Conservation (phyloP, 53 echinoderm and acorn worm genomes). For the Antedon mediterranea region DNA sequence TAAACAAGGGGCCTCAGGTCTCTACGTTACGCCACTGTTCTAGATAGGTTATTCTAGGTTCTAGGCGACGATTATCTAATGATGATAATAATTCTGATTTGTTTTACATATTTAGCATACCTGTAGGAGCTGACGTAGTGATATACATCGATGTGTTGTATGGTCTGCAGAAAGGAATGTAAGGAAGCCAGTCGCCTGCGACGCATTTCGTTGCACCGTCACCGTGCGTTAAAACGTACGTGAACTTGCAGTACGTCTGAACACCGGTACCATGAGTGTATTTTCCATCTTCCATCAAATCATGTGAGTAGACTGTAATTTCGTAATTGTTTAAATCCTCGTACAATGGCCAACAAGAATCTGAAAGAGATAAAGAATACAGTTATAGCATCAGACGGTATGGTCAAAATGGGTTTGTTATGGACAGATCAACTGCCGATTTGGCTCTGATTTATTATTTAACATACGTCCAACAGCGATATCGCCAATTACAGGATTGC, state of each 20-base stretch:
- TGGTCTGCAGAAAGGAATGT: constrained; percentile 59
- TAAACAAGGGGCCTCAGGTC: too few species aligned
- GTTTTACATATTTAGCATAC: constrained; percentile 8
- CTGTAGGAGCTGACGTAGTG: constrained; percentile 26
- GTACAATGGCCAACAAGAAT: constrained; percentile 39
- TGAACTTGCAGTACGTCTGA: constrained; percentile 46
- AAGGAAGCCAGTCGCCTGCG: constrained; percentile 68
- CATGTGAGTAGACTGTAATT: constrained; percentile 43
- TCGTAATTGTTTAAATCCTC: constrained; percentile 53
- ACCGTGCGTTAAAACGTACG: constrained; percentile 37
- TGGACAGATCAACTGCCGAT: too few species aligned
- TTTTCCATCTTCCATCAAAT: constrained; percentile 32
- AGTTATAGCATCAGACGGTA: too few species aligned
- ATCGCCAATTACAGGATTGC: too few species aligned
- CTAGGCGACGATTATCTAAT: too few species aligned
- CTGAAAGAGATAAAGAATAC: constrained; percentile 3
- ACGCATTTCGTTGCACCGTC: constrained; percentile 44
- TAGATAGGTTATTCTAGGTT: too few species aligned
- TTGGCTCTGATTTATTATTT: too few species aligned
- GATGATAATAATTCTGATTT: too few species aligned
- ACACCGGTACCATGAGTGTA: constrained; percentile 51
- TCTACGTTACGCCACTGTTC: too few species aligned
- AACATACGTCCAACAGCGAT: too few species aligned
- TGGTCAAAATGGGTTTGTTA: too few species aligned
- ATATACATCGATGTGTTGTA: constrained; percentile 5